phyloP scores from a whole-genome alignment of 2,113 vertebrate genomes.

The Martes martes region DNA sequence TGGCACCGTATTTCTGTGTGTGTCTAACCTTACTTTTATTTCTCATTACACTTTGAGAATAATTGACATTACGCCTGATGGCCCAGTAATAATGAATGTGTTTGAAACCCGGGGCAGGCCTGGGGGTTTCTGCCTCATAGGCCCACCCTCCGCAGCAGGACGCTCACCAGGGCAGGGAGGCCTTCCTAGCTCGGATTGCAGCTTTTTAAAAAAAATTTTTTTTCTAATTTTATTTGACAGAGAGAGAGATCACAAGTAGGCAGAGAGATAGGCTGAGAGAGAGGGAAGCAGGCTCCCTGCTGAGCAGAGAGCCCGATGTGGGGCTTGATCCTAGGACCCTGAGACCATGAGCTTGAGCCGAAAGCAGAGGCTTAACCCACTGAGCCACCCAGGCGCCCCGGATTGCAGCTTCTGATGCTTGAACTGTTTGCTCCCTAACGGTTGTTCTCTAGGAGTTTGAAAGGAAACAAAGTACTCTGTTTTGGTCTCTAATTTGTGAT shows the following conservation, averaged over 20 bases:
- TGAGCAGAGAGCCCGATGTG: too few species aligned
- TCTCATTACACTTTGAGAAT: background rate
- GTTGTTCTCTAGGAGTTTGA: background rate
- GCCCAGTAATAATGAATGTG: background rate
- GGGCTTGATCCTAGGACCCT: too few species aligned
- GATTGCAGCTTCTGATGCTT: rapidly evolving
- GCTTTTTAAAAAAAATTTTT: too few species aligned
- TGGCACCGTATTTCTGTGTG: background rate
- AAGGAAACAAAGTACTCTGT: background rate
- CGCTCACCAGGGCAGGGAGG: background rate
- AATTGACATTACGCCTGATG: rapidly evolving
- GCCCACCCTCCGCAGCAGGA: background rate
- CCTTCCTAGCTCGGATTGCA: background rate
- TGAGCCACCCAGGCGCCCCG: too few species aligned
- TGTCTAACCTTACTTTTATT: background rate
- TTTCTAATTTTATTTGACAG: too few species aligned
- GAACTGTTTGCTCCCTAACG: background rate
- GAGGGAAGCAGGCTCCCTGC: too few species aligned
- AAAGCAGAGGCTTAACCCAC: too few species aligned
- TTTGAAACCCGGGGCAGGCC: rapidly evolving
- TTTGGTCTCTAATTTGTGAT: background rate
- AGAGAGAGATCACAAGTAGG: too few species aligned
- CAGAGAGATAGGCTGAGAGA: too few species aligned
- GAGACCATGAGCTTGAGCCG: too few species aligned
- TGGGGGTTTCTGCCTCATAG: rapidly evolving